Percentiles rank a stretch among this genome's conserved stretches.
Conservation (phyloP, 2,888 invertebrate genomes). For the Argyresthia goedartella region DNA sequence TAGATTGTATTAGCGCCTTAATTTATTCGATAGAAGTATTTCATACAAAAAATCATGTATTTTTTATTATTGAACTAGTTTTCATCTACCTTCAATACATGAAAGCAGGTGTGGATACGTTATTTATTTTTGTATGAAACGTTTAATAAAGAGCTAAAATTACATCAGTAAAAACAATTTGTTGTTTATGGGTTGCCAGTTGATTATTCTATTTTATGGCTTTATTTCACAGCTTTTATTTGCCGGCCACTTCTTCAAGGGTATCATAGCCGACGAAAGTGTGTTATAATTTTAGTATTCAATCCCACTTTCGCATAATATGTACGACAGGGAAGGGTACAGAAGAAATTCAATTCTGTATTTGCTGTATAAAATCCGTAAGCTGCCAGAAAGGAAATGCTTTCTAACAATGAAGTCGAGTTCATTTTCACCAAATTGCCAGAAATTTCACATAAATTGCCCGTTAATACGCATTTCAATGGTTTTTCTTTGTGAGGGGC, state of each 20-base stretch:
- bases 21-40: background rate
- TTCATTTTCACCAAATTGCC: constrained; percentile 14
- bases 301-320: too few relatives aligned
- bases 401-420: background rate
- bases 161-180: constrained; percentile 4
- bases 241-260: too few relatives aligned
- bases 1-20: constrained; percentile 1
- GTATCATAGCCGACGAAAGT: too few relatives aligned
- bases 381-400: too few relatives aligned
- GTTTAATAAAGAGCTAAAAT: constrained; percentile 1
- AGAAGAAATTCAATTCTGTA: background rate
- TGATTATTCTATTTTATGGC: constrained; percentile 6
- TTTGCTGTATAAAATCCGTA: too few relatives aligned
- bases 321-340: too few relatives aligned
- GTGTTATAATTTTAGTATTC: too few relatives aligned
- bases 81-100: background rate
- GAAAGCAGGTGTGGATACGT: constrained; percentile 2
- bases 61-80: background rate
- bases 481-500: constrained; percentile 19
- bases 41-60: background rate
- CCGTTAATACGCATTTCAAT: constrained; percentile 29
- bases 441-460: constrained; percentile 23
- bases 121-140: constrained; percentile 2
- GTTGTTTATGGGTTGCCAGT: constrained; percentile 7
- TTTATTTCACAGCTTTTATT: background rate